Base-by-base conservation (phyloP, 2,113 vertebrate species). In the Ictalurus furcatus region DNA sequence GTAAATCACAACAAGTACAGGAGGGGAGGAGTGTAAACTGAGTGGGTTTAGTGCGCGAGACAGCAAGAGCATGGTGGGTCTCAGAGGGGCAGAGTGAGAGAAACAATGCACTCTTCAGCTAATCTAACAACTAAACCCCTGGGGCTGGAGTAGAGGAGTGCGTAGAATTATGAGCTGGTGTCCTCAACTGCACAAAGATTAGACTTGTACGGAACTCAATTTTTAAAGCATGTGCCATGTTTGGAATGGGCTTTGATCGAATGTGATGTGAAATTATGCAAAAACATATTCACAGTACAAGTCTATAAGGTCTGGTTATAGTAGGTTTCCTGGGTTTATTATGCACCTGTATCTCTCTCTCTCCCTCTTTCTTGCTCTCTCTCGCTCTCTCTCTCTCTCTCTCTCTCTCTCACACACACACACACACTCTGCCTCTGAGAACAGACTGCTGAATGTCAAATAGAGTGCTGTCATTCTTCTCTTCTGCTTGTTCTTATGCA, bases 11-110 rank as follows among this genome's bases (percentile, higher is more conserved):
- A 67, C 61, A 86, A 89, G 91, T 85, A 37, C 23, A 89, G 19
- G 80, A 80, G 61, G 19, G 7, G 81, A 83, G 81, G 89, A 82
- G 85, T 91, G 89, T 80, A 91, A 89, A 90, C 88, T 85, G 85
- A 79, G 85, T 25, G 63, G 80, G 84, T 88, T 90, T 89, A 74
- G 37, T 83, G 87, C 2, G 52, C 13, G 9, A 88, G 80, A 74
- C 87, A 74, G 61, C 37, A 58, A 37, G n/a, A 85, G 87, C 6
- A 16, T 40, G 58, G 52, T 19, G 54, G 25, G 73, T 83, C 78
- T 84, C 84, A 44, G 79, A 76, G 84, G 90, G 82, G 52, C 65
- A 52, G 34, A 48, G 52, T 54, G 76, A 89, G 84, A 81, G 63
- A 89, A 82, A 82, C 21, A 19, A 48, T 34, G 52, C 52, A 34